These are phyloP conservation scores for Drosophila greeni DNA, from an alignment of 2,888 invertebrate genomes.

Conservation along the genomic window DNA sequence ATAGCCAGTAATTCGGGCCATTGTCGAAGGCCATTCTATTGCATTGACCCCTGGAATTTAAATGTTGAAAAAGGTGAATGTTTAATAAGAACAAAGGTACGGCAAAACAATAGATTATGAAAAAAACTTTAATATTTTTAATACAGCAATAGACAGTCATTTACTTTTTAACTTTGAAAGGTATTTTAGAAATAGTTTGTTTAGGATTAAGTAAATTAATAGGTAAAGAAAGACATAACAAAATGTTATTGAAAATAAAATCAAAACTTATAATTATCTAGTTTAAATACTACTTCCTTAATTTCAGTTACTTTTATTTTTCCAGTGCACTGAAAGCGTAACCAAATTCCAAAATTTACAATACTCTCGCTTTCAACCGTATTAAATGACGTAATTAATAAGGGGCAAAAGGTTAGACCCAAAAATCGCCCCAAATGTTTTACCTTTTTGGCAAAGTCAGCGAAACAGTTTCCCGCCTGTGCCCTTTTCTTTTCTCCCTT, in stretches of 20 bases:
- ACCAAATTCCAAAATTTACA: neutral
- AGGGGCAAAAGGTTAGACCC: constrained; percentile 48
- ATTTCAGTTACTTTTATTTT: neutral
- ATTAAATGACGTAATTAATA: constrained; percentile 46
- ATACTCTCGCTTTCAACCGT: constrained; percentile 22
- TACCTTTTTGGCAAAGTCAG: constrained; percentile 58
- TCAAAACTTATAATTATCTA: too few species aligned
- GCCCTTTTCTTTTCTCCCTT: constrained; percentile 7
- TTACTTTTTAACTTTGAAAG: neutral
- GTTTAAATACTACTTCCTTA: too few species aligned
- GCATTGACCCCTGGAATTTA: constrained; percentile 47
- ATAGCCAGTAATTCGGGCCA: constrained; percentile 44
- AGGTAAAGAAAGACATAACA: too few species aligned
- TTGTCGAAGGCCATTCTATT: constrained; percentile 51
- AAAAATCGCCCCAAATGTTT: constrained; percentile 47
- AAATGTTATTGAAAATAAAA: too few species aligned
- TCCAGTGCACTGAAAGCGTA: constrained; percentile 1
- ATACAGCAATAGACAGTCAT: neutral
- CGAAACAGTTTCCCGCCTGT: constrained; percentile 47
- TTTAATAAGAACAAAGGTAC: constrained; percentile 2
- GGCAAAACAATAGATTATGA: neutral
- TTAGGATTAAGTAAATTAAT: too few species aligned
- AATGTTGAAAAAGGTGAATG: constrained; percentile 35
- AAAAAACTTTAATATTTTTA: too few species aligned
- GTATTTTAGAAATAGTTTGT: too few species aligned